phyloP scores from a whole-genome alignment of 2,113 vertebrate species.

The Microtus oregoni region DNA sequence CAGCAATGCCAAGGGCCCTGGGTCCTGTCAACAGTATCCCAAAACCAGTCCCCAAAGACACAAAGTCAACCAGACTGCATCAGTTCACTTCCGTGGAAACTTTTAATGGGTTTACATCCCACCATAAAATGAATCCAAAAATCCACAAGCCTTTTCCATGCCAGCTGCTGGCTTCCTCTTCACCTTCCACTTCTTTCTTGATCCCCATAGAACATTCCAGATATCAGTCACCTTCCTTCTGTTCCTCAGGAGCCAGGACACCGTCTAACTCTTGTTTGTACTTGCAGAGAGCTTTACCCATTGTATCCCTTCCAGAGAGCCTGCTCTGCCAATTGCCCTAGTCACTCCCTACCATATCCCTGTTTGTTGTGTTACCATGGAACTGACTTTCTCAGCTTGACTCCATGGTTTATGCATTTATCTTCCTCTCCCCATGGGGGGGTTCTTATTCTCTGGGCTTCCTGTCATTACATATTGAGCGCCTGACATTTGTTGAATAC shows the following conservation, averaged over 20 bases:
- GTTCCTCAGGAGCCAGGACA: accelerated
- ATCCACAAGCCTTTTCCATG: neutral
- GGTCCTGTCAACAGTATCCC: too few relatives aligned
- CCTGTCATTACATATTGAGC: too few relatives aligned
- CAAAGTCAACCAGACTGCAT: neutral
- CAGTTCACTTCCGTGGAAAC: neutral
- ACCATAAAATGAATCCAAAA: neutral
- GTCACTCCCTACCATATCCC: accelerated
- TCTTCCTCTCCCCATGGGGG: accelerated
- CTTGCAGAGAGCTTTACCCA: too few relatives aligned
- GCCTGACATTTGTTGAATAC: too few relatives aligned
- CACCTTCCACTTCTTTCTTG: neutral
- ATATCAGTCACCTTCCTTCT: neutral
- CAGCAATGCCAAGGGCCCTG: too few relatives aligned
- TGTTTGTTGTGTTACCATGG: neutral
- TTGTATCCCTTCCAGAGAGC: too few relatives aligned
- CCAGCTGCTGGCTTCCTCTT: neutral
- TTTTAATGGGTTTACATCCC: neutral
- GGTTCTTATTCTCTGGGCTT: too few relatives aligned
- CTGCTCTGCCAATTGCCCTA: neutral
- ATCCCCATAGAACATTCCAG: neutral
- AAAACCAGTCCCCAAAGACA: neutral
- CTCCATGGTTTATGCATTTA: neutral
- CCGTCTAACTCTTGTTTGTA: too few relatives aligned
- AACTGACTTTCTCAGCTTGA: neutral